Evolutionary conservation across 2,797 vertebrate species (phyloP), one percentile per base, ranked within the genome.

Genomic region (Sciurus carolinensis): DNA sequence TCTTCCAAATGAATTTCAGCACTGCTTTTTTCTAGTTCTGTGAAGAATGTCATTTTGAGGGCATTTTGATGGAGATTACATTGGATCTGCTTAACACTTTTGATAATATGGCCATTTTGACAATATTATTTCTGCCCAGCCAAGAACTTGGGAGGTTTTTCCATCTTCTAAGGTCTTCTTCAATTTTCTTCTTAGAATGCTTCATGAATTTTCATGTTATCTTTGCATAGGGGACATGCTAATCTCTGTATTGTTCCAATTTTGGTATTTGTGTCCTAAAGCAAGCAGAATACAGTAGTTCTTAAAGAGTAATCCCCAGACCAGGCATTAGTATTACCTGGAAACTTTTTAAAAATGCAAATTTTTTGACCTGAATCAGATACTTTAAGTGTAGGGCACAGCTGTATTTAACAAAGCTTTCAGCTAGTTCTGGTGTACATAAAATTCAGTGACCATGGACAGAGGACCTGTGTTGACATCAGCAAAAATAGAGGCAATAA

Each of bases 301-400:
- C 77, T 92, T 59, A 66, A 83, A 57, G n/a, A 64, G 24, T 64
- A 59, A 36, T 91, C 3, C 36, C 22, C 28, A 92, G 7, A 80
- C n/a, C 67, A 80, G 39, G 81, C 20, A n/a, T n/a, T n/a, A n/a
- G n/a, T n/a, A n/a, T n/a, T n/a, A 69, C 22, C 33, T 76, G 57
- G 62, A 17, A 81, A 84, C 10, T 42, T 81, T 80, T 80, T 75
- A 17, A 80, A 83, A 83, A 62, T 33, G 24, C 17, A 77, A 71
- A 69, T 90, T 88, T 44, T 92, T 33, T 52, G 67, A 36, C 33
- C 47, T 69, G n/a, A 95, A 79, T 89, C 75, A 80, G 64, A 87
- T 95, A 88, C 17, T 50, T 22, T 44, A 81, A 15, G 36, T 66
- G 5, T 84, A 26, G 17, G 7, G 57, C 7, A 52, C 26, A 88